phyloP scores from a whole-genome alignment of 2,888 invertebrate genomes.

The Pharmacophagus antenor region DNA sequence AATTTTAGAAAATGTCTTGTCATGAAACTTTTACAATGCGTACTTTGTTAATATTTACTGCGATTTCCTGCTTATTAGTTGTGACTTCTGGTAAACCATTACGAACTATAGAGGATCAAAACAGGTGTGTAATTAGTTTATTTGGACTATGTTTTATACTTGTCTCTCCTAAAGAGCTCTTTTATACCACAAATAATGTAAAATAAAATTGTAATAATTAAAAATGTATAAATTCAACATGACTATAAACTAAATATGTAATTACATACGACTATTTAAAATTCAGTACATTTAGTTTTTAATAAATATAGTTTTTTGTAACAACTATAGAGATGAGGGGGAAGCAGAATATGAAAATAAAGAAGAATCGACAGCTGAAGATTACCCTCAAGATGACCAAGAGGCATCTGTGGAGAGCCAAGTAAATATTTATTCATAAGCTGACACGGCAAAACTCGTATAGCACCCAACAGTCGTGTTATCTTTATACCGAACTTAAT shows the following conservation, averaged over 20 bases:
- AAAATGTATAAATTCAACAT: too few relatives aligned
- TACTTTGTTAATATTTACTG: slow-evolving; percentile 23
- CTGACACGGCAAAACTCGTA: too few relatives aligned
- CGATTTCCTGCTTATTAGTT: slow-evolving; percentile 21
- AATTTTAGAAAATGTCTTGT: slow-evolving; percentile 19
- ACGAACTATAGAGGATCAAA: slow-evolving; percentile 10
- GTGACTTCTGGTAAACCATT: slow-evolving; percentile 20
- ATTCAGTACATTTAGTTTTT: too few relatives aligned
- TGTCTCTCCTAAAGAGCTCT: too few relatives aligned
- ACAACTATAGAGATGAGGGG: slow-evolving; percentile 44
- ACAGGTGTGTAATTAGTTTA: slow-evolving; percentile 14
- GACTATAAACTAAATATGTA: too few relatives aligned
- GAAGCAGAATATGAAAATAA: slow-evolving; percentile 52
- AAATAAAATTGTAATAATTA: too few relatives aligned
- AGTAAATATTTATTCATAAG: slow-evolving; percentile 36
- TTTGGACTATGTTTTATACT: background rate
- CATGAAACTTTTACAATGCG: slow-evolving; percentile 23
- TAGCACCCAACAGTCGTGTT: too few relatives aligned
- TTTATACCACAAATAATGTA: too few relatives aligned
- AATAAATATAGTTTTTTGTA: background rate
- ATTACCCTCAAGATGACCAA: slow-evolving; percentile 41
- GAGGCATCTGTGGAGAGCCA: slow-evolving; percentile 39
- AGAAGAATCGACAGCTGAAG: slow-evolving; percentile 43
- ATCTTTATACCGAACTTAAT: too few relatives aligned
- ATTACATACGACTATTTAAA: too few relatives aligned